Percentiles rank a stretch among this genome's conserved stretches.
phyloP scores from a whole-genome alignment of 2,797 vertebrate species.

The Trachops cirrhosus region DNA sequence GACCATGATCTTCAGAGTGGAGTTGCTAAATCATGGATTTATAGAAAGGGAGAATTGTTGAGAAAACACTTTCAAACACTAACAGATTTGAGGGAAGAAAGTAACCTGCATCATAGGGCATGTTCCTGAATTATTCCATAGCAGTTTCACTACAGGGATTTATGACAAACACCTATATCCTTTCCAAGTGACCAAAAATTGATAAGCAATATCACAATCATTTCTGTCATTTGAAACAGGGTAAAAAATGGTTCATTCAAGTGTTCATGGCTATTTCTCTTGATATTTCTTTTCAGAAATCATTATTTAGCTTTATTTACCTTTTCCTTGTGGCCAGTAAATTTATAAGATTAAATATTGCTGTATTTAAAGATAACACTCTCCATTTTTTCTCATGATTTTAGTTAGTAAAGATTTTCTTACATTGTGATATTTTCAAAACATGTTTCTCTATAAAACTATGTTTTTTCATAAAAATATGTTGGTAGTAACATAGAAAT shows the following conservation, averaged over 20 bases:
- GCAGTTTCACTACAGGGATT: neutral
- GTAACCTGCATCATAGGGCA: neutral
- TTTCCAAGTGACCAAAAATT: constrained; percentile 4
- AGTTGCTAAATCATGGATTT: neutral
- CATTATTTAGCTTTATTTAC: neutral
- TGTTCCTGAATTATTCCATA: neutral
- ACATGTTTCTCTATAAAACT: neutral
- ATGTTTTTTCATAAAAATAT: neutral
- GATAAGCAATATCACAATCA: neutral
- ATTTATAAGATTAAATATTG: neutral
- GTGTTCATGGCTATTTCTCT: neutral
- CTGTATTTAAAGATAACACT: neutral
- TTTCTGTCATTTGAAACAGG: neutral
- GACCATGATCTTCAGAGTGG: neutral
- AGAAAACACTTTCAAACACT: neutral
- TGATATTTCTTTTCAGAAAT: neutral
- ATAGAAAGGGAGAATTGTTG: neutral
- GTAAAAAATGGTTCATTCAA: neutral
- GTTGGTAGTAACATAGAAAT: neutral
- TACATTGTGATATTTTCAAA: neutral
- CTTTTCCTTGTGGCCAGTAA: neutral
- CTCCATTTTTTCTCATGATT: neutral
- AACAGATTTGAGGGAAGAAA: neutral
- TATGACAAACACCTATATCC: neutral
- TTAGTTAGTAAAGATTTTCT: neutral